Evolutionary conservation across 2,888 invertebrate species (phyloP).

Genomic region (Steinernema carpocapsae): DNA sequence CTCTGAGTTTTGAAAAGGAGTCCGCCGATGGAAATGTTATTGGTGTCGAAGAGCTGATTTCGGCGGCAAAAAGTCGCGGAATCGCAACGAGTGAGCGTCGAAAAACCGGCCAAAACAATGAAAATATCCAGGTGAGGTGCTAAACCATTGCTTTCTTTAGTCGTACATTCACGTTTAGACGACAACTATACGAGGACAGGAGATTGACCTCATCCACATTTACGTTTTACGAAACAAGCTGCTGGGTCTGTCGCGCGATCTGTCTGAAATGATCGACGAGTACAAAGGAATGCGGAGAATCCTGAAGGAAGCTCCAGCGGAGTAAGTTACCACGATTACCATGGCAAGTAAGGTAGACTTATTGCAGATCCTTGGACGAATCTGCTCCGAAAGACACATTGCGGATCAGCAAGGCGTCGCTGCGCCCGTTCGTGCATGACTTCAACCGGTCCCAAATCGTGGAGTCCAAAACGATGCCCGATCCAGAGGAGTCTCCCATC

Average conservation of each 20-base stretch:
- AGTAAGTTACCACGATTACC: neutral
- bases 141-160: too few relatives aligned
- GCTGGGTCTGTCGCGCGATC: neutral
- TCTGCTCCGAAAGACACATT: neutral
- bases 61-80: neutral
- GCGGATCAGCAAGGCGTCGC: neutral
- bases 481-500: constrained; percentile 63
- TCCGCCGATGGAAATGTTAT: neutral
- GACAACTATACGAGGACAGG: constrained; percentile 8
- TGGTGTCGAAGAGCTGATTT: neutral
- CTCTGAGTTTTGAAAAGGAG: constrained; percentile 24
- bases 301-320: neutral
- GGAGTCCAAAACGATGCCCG: constrained; percentile 41
- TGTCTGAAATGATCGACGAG: neutral
- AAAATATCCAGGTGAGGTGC: constrained; percentile 18
- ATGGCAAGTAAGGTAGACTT: neutral
- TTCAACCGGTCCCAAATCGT: constrained; percentile 1
- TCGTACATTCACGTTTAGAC: constrained; percentile 9
- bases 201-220: neutral
- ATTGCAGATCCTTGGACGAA: neutral
- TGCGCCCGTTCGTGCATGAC: constrained; percentile 8
- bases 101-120: constrained; percentile 29
- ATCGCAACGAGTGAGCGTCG: neutral
- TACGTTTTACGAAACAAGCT: constrained; percentile 13
- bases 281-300: constrained; percentile 19